A percentile compares a stretch with the other conserved stretches of the same genome.
These are phyloP conservation scores for Probosciger aterrimus DNA, from an alignment of 2,113 vertebrate species.

Conservation along the genomic window DNA sequence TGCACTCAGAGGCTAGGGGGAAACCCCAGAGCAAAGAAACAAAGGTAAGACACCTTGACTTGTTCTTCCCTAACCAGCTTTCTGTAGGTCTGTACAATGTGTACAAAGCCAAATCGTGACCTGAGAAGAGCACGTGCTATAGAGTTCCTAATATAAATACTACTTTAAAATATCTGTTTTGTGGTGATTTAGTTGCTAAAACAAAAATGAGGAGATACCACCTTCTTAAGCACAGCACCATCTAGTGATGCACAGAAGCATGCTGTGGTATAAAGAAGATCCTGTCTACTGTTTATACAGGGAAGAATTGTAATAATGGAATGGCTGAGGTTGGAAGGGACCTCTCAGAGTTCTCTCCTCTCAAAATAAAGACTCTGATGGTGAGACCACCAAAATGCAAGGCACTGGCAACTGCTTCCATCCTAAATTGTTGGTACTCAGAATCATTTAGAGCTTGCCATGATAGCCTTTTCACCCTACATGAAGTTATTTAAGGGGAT, in stretches of 20 bases:
- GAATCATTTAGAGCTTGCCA: background rate
- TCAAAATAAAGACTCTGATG: background rate
- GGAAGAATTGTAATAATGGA: background rate
- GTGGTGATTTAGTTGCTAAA: background rate
- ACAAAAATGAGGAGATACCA: background rate
- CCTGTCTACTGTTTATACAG: background rate
- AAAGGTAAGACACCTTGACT: background rate
- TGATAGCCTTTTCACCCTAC: background rate
- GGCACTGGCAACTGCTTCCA: background rate
- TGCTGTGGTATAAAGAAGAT: background rate
- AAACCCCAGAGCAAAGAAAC: background rate
- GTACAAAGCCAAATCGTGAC: background rate
- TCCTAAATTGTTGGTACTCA: background rate
- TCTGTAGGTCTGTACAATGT: background rate
- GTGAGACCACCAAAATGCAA: background rate
- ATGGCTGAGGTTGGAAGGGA: background rate
- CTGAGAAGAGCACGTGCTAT: accelerated
- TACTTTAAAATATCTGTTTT: background rate
- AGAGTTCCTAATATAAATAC: background rate
- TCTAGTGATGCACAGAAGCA: background rate
- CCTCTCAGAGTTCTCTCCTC: background rate
- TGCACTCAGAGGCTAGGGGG: background rate
- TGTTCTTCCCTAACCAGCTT: background rate
- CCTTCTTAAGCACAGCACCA: conserved; percentile 34
- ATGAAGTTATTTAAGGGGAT: background rate